phyloP scores from a whole-genome alignment of 1,140 invertebrate species.

The Dufourea novaeangliae region DNA sequence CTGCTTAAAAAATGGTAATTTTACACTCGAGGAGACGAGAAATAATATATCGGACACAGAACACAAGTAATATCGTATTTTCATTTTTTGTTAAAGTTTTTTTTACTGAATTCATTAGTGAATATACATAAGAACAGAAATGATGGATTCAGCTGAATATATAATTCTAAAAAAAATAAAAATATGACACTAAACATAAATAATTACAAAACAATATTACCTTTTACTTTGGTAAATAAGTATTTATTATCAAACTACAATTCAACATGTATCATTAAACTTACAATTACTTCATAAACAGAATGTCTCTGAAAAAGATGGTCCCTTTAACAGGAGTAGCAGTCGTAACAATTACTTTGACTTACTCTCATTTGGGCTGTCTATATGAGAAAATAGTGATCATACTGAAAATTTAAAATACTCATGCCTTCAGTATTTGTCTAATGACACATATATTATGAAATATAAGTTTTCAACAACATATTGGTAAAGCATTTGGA shows the following conservation, averaged over 20 bases:
- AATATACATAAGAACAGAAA: slow-evolving; percentile 18
- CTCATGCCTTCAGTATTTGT: too few relatives aligned
- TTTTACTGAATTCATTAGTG: slow-evolving; percentile 14
- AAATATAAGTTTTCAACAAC: too few relatives aligned
- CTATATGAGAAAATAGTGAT: too few relatives aligned
- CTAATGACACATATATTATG: too few relatives aligned
- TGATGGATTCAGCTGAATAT: slow-evolving; percentile 3
- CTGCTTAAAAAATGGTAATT: slow-evolving; percentile 18
- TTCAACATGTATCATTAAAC: slow-evolving; percentile 2
- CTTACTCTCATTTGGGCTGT: too few relatives aligned
- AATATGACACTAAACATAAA: background rate
- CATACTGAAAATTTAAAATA: too few relatives aligned
- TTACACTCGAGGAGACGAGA: slow-evolving; percentile 21
- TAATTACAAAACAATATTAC: background rate
- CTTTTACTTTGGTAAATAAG: background rate
- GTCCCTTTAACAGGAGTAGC: too few relatives aligned
- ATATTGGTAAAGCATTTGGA: too few relatives aligned
- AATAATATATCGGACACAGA: slow-evolving; percentile 73
- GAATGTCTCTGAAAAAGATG: background rate
- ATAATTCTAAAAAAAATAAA: background rate
- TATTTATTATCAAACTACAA: slow-evolving; percentile 13
- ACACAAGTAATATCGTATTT: slow-evolving; percentile 67
- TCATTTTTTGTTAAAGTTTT: slow-evolving; percentile 16
- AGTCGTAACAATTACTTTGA: too few relatives aligned
- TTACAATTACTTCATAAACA: background rate